Conservation (phyloP, 2,113 vertebrate genomes). For the Phodopus roborovskii region DNA sequence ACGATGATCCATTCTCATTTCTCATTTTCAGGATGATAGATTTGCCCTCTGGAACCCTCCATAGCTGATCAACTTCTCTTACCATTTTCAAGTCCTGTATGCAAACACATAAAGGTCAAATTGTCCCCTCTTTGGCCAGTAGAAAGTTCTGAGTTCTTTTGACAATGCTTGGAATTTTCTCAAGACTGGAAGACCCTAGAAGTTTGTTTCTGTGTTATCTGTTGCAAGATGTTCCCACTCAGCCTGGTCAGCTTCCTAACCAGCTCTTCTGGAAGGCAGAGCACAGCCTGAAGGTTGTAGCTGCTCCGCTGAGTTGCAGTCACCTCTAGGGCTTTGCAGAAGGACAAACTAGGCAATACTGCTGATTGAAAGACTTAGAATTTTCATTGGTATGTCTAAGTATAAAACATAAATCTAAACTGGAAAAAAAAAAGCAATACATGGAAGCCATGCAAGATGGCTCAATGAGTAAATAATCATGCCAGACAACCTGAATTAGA, state of each 20-base stretch:
- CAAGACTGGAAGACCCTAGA: background rate
- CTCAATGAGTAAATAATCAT: background rate
- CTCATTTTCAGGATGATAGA: background rate
- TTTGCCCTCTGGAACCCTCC: background rate
- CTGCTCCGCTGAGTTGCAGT: background rate
- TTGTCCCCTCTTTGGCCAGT: background rate
- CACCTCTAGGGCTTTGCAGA: background rate
- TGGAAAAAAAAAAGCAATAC: background rate
- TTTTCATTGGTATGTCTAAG: background rate
- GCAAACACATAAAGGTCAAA: conserved; percentile 20
- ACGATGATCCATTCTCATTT: background rate
- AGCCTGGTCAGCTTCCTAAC: background rate
- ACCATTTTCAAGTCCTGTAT: conserved; percentile 4
- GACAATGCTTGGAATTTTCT: background rate
- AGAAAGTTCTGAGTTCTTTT: background rate
- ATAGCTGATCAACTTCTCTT: background rate
- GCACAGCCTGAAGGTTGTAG: background rate
- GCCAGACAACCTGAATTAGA: background rate
- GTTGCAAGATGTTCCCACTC: background rate
- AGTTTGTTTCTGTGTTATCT: background rate
- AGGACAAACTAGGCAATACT: conserved; percentile 25
- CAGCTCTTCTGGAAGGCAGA: background rate
- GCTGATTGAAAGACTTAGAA: background rate
- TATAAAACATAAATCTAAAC: background rate
- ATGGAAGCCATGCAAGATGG: background rate